Base-by-base conservation (phyloP, 2,797 vertebrate species). In the Chaunax sp. region DNA sequence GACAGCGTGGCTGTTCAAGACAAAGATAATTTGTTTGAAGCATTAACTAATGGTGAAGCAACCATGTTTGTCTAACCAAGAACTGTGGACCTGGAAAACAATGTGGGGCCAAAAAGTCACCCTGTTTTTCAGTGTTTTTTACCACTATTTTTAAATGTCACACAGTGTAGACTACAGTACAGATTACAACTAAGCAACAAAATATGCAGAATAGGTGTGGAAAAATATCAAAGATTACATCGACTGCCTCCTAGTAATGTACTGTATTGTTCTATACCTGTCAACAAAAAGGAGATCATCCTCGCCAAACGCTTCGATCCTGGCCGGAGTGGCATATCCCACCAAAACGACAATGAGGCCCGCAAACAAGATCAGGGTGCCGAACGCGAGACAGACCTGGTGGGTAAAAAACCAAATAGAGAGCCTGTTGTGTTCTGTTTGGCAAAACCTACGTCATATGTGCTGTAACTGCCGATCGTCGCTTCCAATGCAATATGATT, bases 231-330 rank as follows among this genome's bases (percentile, higher is more conserved):
- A 45, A 25, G 2, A 30, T 44, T 20, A 26, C 19, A 55, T 30
- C 0, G 11, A 20, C 13, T 35, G 5, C 16, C 13, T 55, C 18
- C 6, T 10, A 16, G 23, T 33, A 26, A 19, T 38, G 16, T 0
- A 25, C 14, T 40, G 18, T 23, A 23, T n/a, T 25, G 0, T 55
- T 65, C 1, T 41, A 0, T 82, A 92, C 91, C 94, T 93, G 83
- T 99, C 98, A 47, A 99, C 96, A 60, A 99, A 96, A 19, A 98
- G 89, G 47, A 99, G 95, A 92, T 97, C 96, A 45, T 97, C 96
- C 71, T 95, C 96, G 0, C 97, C 97, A 33, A 99, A 97, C 9
- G 96, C 95, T 91, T 98, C 98, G 0, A 98, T 97, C 88, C 95
- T 97, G 0, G 95, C 89, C 22, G 96, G 93, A 67, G 97, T 96